Evolutionary conservation across 92 coral and sea anemone genomes (phyloP).

Genomic region (Anthopleura xanthogrammica): DNA sequence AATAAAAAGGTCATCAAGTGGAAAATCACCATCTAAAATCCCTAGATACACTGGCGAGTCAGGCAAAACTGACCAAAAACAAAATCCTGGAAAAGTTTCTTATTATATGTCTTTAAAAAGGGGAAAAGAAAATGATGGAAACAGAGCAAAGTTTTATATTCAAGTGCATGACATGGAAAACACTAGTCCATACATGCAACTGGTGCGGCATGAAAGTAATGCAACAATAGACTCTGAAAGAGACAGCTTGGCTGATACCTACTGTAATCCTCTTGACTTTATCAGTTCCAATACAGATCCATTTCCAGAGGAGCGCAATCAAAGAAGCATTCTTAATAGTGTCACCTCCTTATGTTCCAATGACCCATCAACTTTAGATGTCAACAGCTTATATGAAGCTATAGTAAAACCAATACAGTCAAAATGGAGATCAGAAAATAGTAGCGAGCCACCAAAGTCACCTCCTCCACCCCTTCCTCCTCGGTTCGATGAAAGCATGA

Average conservation of each 20-base stretch:
- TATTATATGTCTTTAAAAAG: constrained; percentile 86
- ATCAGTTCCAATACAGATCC: constrained; percentile 9
- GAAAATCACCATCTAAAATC: constrained; percentile 85
- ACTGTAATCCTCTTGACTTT: constrained; percentile 35
- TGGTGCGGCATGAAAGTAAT: constrained; percentile 56
- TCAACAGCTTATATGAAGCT: constrained; percentile 56
- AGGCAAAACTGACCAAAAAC: constrained; percentile 30
- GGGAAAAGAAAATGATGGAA: constrained; percentile 42
- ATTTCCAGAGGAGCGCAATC: constrained; percentile 30
- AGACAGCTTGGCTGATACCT: constrained; percentile 53
- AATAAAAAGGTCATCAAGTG: constrained; percentile 84
- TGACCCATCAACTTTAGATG: constrained; percentile 39
- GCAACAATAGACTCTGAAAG: constrained; percentile 63
- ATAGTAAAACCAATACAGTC: constrained; percentile 46
- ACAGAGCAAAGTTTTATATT: constrained; percentile 71
- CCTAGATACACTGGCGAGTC: constrained; percentile 75
- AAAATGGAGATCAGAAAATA: constrained; percentile 15
- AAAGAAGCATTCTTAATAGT: constrained; percentile 45
- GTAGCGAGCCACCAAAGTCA: constrained; percentile 23
- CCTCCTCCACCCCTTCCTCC: constrained; percentile 63
- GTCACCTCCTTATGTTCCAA: constrained; percentile 48
- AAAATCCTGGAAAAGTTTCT: constrained; percentile 62
- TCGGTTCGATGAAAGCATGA: constrained; percentile 32
- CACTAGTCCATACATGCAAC: constrained; percentile 68
- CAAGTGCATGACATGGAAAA: constrained; percentile 70